These are phyloP conservation scores for Sebastiscus albofasciatus DNA, from an alignment of 2,797 vertebrate species.

Conservation along the genomic window DNA sequence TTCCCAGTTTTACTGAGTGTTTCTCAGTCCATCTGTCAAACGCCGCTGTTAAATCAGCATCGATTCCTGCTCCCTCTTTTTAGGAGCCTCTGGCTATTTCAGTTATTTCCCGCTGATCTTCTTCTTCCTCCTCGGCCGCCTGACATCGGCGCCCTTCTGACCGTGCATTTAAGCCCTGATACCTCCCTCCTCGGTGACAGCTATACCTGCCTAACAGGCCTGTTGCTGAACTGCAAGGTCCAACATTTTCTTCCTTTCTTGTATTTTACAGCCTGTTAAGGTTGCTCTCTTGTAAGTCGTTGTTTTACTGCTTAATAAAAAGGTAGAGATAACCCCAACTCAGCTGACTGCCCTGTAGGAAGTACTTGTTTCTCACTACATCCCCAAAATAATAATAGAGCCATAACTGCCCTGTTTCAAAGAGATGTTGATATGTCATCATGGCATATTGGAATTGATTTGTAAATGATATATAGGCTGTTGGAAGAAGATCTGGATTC, in stretches of 20 bases:
- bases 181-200: slow-evolving; percentile 15
- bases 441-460: too few species aligned
- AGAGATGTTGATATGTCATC: too few species aligned
- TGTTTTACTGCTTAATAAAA: too few species aligned
- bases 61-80: background rate
- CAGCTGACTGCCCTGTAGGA: too few species aligned
- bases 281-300: background rate
- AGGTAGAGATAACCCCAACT: too few species aligned
- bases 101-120: slow-evolving; percentile 19
- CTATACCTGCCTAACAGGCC: background rate
- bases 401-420: too few species aligned
- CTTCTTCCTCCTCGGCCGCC: background rate
- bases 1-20: background rate
- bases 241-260: background rate
- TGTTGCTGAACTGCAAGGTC: slow-evolving; percentile 12
- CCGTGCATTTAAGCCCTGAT: background rate
- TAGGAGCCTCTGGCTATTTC: slow-evolving; percentile 28
- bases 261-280: background rate
- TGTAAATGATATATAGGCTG: too few species aligned
- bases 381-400: too few species aligned
- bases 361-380: too few species aligned
- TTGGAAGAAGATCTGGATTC: too few species aligned
- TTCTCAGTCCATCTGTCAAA: slow-evolving; percentile 19
- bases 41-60: slow-evolving; percentile 30
- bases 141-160: slow-evolving; percentile 22